Evolutionary conservation across 2,113 vertebrate species (phyloP).

Genomic region (Bubo bubo): DNA sequence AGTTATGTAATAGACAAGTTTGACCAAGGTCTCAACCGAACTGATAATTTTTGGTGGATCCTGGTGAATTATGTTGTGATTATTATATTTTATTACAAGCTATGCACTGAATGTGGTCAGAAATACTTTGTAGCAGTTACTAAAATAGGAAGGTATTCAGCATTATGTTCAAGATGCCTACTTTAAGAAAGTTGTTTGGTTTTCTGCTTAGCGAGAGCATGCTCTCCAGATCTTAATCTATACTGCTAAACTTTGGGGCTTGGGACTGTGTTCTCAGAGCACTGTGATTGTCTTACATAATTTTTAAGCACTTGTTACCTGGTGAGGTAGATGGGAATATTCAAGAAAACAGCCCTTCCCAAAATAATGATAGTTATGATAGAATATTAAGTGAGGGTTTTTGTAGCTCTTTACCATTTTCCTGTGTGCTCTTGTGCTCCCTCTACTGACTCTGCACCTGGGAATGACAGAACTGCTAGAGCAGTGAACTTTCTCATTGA

Average conservation of each 20-base stretch:
- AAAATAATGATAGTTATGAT: not conserved
- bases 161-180: not conserved
- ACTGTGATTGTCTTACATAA: fast-evolving
- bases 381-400: not conserved
- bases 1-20: not conserved
- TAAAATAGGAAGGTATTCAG: not conserved
- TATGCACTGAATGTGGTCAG: not conserved
- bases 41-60: not conserved
- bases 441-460: conserved; percentile 51
- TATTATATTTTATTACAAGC: not conserved
- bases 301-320: not conserved
- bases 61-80: not conserved
- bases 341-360: not conserved
- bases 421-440: conserved; percentile 53
- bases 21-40: not conserved
- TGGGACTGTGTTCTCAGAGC: not conserved
- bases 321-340: not conserved
- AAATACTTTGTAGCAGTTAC: not conserved
- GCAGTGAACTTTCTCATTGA: not conserved
- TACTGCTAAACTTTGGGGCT: not conserved
- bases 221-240: not conserved
- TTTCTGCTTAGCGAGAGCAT: not conserved
- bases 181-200: not conserved
- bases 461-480: not conserved
- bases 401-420: not conserved